A percentile compares a stretch with the other conserved stretches of the same genome.
These are phyloP conservation scores for Gouania willdenowi DNA, from an alignment of 2,797 vertebrate genomes.

Conservation along the genomic window DNA sequence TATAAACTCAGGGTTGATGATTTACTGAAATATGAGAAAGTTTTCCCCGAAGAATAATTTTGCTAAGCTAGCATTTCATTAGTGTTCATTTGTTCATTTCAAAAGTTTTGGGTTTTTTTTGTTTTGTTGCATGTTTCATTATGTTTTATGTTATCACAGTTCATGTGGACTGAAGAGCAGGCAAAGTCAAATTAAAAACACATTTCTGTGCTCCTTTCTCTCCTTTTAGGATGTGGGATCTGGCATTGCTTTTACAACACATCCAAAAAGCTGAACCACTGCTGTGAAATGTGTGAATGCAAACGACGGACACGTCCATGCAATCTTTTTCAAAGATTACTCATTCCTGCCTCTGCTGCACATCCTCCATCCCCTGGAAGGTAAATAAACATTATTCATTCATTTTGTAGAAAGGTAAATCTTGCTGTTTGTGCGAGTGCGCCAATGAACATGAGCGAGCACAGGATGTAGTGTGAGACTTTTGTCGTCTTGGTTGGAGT, in stretches of 20 bases:
- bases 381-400: too few relatives aligned
- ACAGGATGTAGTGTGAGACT: conserved; percentile 20
- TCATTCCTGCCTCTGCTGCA: conserved; percentile 13
- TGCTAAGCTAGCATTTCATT: too few relatives aligned
- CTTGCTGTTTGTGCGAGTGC: conserved; percentile 25
- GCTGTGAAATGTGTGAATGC: conserved; percentile 17
- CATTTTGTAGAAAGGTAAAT: too few relatives aligned
- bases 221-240: too few relatives aligned
- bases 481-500: conserved; percentile 7
- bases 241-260: neutral
- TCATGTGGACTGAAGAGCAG: too few relatives aligned
- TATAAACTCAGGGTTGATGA: too few relatives aligned
- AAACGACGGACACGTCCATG: conserved; percentile 27
- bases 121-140: too few relatives aligned
- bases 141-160: too few relatives aligned
- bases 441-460: conserved; percentile 42
- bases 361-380: conserved; percentile 20
- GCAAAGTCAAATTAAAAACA: neutral
- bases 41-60: too few relatives aligned
- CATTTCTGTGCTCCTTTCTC: neutral
- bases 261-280: neutral
- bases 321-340: conserved; percentile 19
- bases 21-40: too few relatives aligned
- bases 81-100: too few relatives aligned
- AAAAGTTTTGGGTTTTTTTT: too few relatives aligned